These are phyloP conservation scores for Oikopleura vanhoeffeni DNA, from an alignment of 23 tunicate species.

Conservation along the genomic window DNA sequence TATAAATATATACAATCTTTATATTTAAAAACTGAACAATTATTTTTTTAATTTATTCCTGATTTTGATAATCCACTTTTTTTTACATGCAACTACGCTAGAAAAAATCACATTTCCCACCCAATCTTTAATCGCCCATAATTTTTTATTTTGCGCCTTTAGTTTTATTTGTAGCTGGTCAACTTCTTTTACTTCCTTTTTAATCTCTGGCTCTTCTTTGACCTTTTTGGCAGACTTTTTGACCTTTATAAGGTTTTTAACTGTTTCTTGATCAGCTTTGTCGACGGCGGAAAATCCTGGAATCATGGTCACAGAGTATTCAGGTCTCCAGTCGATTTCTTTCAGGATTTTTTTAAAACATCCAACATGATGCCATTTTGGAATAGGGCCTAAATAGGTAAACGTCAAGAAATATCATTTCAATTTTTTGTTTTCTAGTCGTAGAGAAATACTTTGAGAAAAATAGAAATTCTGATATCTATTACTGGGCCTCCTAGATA, in stretches of 20 bases:
- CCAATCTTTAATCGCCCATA: slow-evolving; percentile 70
- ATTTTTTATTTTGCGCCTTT: slow-evolving; percentile 23
- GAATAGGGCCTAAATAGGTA: not conserved
- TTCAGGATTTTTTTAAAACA: slow-evolving; percentile 42
- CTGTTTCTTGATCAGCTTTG: slow-evolving; percentile 29
- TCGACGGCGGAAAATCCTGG: slow-evolving; percentile 49
- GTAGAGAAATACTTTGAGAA: too few relatives aligned
- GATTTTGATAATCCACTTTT: too few relatives aligned
- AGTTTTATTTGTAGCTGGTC: slow-evolving; percentile 21
- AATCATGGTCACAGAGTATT: slow-evolving; percentile 48
- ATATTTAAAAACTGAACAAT: too few relatives aligned
- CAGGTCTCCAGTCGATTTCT: slow-evolving; percentile 54
- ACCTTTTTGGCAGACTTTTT: not conserved
- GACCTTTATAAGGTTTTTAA: slow-evolving; percentile 23
- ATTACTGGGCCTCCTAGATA: too few relatives aligned
- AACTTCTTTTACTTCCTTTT: slow-evolving; percentile 4
- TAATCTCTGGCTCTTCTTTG: not conserved
- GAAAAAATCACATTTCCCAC: too few relatives aligned
- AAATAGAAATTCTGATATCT: too few relatives aligned
- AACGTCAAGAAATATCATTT: too few relatives aligned
- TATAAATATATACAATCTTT: too few relatives aligned
- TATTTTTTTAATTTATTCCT: too few relatives aligned
- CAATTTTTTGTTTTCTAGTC: too few relatives aligned
- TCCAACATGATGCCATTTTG: slow-evolving; percentile 88
- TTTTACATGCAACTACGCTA: too few relatives aligned